A percentile compares a stretch with the other conserved stretches of the same genome.
Evolutionary conservation across 2,888 invertebrate genomes (phyloP).

Genomic region (Pterobdella sp.): DNA sequence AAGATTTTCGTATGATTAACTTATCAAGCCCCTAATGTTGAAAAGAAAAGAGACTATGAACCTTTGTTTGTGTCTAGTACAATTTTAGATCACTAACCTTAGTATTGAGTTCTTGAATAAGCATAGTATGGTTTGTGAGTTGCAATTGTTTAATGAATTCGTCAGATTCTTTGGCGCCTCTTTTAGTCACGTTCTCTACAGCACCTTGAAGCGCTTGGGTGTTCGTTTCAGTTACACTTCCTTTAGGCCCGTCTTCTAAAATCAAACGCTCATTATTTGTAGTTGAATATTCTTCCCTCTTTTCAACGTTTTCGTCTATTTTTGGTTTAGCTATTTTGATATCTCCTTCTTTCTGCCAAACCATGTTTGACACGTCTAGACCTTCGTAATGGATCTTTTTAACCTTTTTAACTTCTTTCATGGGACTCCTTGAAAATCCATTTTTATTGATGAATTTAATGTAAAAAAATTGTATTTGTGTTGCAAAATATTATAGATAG

Average conservation of each 20-base stretch:
- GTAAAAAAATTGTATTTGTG: not conserved
- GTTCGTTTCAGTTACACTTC: not conserved
- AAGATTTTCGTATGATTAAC: too few species aligned
- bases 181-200: too few species aligned
- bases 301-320: too few species aligned
- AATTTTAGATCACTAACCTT: too few species aligned
- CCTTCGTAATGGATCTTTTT: not conserved
- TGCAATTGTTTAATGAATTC: not conserved
- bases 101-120: not conserved
- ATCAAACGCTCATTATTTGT: too few species aligned
- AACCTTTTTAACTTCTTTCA: not conserved
- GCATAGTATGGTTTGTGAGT: not conserved
- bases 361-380: not conserved
- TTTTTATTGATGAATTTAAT: not conserved
- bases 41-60: too few species aligned
- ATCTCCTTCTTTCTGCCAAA: not conserved
- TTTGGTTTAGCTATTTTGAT: not conserved
- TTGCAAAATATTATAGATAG: not conserved
- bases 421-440: not conserved
- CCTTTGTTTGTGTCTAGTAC: too few species aligned
- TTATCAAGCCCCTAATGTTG: too few species aligned
- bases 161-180: not conserved
- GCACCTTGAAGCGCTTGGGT: too few species aligned
- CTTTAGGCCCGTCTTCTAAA: not conserved
- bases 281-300: too few species aligned